phyloP scores from a whole-genome alignment of 2,888 invertebrate species.

The Gastrophysa polygoni region DNA sequence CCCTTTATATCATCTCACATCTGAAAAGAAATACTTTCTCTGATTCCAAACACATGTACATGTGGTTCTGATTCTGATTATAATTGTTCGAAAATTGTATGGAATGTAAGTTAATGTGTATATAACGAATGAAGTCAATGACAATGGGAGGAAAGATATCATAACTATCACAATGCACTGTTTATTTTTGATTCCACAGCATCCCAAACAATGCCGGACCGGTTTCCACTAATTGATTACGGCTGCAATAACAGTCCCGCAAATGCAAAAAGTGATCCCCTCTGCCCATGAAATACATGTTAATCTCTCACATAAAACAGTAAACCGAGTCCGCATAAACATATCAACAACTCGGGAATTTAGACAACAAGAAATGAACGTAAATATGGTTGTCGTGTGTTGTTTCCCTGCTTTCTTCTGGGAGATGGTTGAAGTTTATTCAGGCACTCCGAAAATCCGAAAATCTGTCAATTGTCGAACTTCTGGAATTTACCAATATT shows the following conservation, averaged over 20 bases:
- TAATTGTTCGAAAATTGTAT: no score
- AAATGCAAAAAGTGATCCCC: not conserved
- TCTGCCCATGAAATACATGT: not conserved
- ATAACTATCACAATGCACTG: not conserved
- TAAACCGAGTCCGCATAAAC: constrained; percentile 10
- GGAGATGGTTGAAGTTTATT: not conserved
- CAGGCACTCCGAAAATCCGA: not conserved
- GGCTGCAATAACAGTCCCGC: constrained; percentile 20
- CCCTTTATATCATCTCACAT: no score
- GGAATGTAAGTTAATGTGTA: no score
- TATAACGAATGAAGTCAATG: no score
- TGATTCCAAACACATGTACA: no score
- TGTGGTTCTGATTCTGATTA: no score
- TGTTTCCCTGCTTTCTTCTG: not conserved
- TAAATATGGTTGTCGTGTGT: not conserved
- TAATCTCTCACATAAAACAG: constrained; percentile 13
- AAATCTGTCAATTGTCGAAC: not conserved
- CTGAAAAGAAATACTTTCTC: no score
- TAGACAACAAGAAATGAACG: constrained; percentile 19
- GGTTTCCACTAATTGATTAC: constrained; percentile 8
- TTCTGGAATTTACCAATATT: no score
- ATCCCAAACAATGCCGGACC: not conserved
- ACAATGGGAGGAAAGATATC: not conserved
- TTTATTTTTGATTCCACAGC: not conserved
- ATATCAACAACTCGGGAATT: constrained; percentile 18